Evolutionary conservation across 1,140 invertebrate genomes (phyloP), one percentile per base, ranked within the genome.

Genomic region (Aricia agestis): DNA sequence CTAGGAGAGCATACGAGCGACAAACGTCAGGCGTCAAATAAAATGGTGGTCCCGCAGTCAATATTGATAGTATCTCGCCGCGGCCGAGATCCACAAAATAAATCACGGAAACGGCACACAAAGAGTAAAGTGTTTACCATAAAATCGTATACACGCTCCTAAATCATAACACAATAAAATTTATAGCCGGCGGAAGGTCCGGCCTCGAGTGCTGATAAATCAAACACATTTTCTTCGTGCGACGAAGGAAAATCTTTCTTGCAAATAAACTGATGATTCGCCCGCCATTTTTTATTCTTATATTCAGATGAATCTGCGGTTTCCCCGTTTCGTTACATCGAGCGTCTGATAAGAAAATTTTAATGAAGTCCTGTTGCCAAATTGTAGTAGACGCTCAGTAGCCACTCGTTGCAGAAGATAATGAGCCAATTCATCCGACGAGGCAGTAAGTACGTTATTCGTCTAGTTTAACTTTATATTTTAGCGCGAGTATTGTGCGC

Each of bases 151-250:
- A 86, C 85, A 78, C 75, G 83, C 77, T 75, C 82, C 84, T 89
- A 91, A 91, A 91, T 91, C 87, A 91, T 89, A 89, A 85, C 85
- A 87, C 87, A 91, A 89, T 91, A 89, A 87, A 91, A 91, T 90
- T 90, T 90, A 91, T 89, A 85, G 89, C 86, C 71, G 82, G 76
- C 86, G 86, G 87, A 89, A 89, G 86, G 87, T 91, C 87, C 87
- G 85, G 88, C 87, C 86, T 89, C 82, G 86, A 91, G 89, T 87
- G 84, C 86, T 87, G 81, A 89, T 91, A 91, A 89, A 91, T 89
- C 85, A 88, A 88, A 84, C 83, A 85, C 85, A 83, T 84, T 88
- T 90, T 87, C 87, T 86, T 89, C 84, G 83, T 83, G 83, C 79
- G 83, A 87, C 85, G 82, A 81, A 79, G 85, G 79, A 83, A 89